A percentile compares a stretch with the other conserved stretches of the same genome.
These are phyloP conservation scores for Apteryx owenii DNA, from an alignment of 2,113 vertebrate genomes.

Conservation along the genomic window DNA sequence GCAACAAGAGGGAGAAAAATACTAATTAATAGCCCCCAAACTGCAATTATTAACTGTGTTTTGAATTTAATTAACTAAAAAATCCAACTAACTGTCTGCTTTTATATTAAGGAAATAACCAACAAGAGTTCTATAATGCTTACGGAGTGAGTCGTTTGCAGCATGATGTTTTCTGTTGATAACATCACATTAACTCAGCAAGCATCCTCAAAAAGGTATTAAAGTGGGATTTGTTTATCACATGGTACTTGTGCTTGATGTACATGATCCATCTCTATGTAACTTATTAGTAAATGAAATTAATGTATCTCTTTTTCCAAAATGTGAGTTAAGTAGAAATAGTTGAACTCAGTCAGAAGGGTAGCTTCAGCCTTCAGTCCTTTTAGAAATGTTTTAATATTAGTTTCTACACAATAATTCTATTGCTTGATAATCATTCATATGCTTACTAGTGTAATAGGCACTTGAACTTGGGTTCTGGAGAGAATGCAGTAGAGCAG, in stretches of 20 bases:
- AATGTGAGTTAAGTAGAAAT: background rate
- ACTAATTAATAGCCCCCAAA: background rate
- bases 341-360: background rate
- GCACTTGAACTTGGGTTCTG: background rate
- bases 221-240: constrained; percentile 25
- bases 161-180: constrained; percentile 78
- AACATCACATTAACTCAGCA: constrained; percentile 68
- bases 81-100: constrained; percentile 70
- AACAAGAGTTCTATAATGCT: constrained; percentile 77
- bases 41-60: constrained; percentile 4
- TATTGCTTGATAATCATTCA: background rate
- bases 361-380: background rate
- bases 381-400: background rate
- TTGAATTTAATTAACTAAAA: constrained; percentile 22
- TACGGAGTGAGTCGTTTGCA: constrained; percentile 70
- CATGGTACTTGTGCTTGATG: constrained; percentile 3
- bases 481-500: background rate
- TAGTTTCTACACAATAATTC: background rate
- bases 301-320: background rate
- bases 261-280: background rate
- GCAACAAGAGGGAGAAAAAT: background rate
- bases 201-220: constrained; percentile 71
- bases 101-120: constrained; percentile 78
- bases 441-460: background rate
- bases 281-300: background rate